Base-by-base conservation (phyloP, 2,888 invertebrate species). In the Ectropis crepuscularia region DNA sequence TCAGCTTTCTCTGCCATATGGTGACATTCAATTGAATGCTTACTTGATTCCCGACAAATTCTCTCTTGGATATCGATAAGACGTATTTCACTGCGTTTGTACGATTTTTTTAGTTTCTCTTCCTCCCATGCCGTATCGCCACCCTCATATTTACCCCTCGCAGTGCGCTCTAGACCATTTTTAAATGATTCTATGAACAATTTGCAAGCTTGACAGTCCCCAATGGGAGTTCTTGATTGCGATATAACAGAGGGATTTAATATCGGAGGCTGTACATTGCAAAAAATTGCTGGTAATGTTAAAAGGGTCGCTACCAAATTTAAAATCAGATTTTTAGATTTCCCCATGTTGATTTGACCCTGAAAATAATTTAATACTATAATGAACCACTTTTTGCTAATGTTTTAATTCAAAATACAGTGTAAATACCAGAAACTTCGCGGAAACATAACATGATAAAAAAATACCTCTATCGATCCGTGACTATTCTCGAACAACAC, bases 101-200 rank as follows among this genome's bases (percentile, higher is more conserved):
- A 98, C 0, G 95, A 95, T 55, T 95, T 95, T 70, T 96, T 95
- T 57, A 97, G 87, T 74, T 97, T 97, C 79, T 97, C 96, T 83
- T 98, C 97, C 82, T 98, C 98, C 98, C 98, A 98, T 6, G 97
- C 97, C 0, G 98, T 95, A 83, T 98, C 98, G 0, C 98, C 98
- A 5, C 98, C 98, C 75, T 97, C 98, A 87, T 96, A 98, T 85
- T 98, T 97, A 9, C 96, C 97, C 74, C 97, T 94, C n/a, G 95
- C 92, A 0, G 98, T 98, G 72, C 94, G 94, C 68, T 96, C 96
- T 70, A 98, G 89, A 2, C 97, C 98, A 95, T 94, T 94, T 80
- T 95, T 94, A 77, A 98, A 97, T 0, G 97, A 97, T 39, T 95
- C 95, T 5, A 95, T 94, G 57, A 97, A 94, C 70, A 94, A 82